Conservation (phyloP, 2,113 vertebrate genomes). For the Lophochroa leadbeateri region DNA sequence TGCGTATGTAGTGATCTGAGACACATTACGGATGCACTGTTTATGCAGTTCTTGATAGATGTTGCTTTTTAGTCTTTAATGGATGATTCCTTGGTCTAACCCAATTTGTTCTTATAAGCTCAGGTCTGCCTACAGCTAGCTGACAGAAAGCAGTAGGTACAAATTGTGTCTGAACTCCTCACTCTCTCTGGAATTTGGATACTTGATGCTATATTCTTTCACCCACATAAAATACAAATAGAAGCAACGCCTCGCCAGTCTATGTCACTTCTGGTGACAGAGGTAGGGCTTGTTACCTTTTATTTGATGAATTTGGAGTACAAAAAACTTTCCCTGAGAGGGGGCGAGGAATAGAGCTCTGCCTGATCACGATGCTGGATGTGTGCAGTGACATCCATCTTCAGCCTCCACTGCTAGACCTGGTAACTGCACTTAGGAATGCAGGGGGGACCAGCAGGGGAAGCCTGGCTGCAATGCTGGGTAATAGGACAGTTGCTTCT, state of each 20-base stretch:
- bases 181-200: background rate
- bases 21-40: background rate
- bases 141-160: background rate
- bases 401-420: background rate
- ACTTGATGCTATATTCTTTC: background rate
- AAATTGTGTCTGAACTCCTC: background rate
- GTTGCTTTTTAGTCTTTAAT: background rate
- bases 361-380: background rate
- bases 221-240: background rate
- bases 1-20: rapidly evolving
- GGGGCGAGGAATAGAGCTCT: background rate
- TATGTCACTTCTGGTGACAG: background rate
- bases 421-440: background rate
- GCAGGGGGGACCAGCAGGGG: background rate
- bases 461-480: background rate
- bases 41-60: background rate
- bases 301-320: background rate
- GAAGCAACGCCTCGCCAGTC: background rate
- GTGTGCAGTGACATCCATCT: background rate
- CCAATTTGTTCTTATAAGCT: background rate
- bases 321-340: background rate
- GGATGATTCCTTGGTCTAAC: background rate
- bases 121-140: background rate
- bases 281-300: background rate
- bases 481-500: background rate